A percentile compares a stretch with the other conserved stretches of the same genome.
These are phyloP conservation scores for Orestias chungarensis DNA, from an alignment of 2,797 vertebrate genomes.

Conservation along the genomic window DNA sequence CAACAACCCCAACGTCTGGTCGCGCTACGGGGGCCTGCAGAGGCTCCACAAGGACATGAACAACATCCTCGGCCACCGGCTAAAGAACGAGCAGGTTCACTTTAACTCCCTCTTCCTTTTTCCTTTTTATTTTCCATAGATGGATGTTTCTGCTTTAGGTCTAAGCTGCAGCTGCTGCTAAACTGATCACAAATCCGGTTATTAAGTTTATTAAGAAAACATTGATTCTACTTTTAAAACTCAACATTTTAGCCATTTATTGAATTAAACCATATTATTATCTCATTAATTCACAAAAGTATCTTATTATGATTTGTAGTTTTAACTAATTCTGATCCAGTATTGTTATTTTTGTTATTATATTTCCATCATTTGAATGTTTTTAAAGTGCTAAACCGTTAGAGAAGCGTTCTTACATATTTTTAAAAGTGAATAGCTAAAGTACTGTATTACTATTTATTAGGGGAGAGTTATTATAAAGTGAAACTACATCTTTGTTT, in stretches of 20 bases:
- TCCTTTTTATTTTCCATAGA: background rate
- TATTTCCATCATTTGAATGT: too few species aligned
- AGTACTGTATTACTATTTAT: too few species aligned
- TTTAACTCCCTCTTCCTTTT: background rate
- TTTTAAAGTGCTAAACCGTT: too few species aligned
- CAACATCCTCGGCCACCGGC: slow-evolving; percentile 92
- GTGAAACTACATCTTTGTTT: too few species aligned
- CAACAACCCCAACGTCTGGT: slow-evolving; percentile 96
- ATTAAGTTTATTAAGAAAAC: background rate
- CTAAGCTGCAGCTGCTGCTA: background rate
- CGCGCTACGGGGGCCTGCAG: slow-evolving; percentile 94
- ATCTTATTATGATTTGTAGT: background rate
- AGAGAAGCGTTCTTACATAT: too few species aligned
- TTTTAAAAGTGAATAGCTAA: too few species aligned
- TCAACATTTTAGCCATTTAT: background rate
- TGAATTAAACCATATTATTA: too few species aligned
- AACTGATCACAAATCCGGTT: background rate
- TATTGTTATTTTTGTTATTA: background rate
- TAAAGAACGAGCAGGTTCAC: slow-evolving; percentile 90
- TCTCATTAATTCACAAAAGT: background rate
- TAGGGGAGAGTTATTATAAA: too few species aligned
- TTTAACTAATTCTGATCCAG: background rate
- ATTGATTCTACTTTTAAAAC: background rate
- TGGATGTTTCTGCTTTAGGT: background rate
- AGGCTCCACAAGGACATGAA: slow-evolving; percentile 97